Evolutionary conservation across 2,113 vertebrate genomes (phyloP), one percentile per base, ranked within the genome.

Genomic region (Tragelaphus imberbis): DNA sequence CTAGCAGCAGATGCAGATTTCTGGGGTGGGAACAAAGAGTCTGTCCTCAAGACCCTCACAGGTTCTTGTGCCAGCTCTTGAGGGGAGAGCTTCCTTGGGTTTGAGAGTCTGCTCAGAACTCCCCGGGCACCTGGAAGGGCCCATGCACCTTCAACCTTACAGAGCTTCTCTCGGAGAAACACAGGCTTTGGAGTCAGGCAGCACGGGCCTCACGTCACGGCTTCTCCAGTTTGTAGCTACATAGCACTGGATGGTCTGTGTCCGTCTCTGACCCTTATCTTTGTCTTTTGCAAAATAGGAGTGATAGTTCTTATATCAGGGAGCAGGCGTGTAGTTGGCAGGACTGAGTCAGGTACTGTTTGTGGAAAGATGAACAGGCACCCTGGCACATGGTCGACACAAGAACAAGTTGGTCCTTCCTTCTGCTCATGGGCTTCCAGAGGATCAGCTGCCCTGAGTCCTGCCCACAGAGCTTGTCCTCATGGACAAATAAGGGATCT

Each of bases 81-180:
- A n/a, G 36, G 80, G 23, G 16, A 71, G 8, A 16, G 7, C 68
- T 94, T 59, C 15, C 15, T 49, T 1, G 0, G 27, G 19, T 55
- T 77, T 58, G 19, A 61, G 36, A 44, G 4, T 61, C 49, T 55
- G 56, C 33, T 56, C 55, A 44, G 12, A 59, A 8, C 21, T 9
- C 55, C 27, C 11, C 0, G 2, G 36, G 12, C 15, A 27, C 16
- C 25, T 8, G 0, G 79, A 36, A 33, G 58, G 25, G 23, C 2
- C 7, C 1, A 3, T 27, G 15, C 59, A 6, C n/a, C 47, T 59
- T 51, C 3, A 23, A 13, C 27, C 17, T 44, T 44, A 5, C 11
- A 2, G 15, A 56, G 27, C 2, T 61, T 77, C 61, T 77, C 25
- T 63, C 17, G 8, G 68, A 55, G 47, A 84, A 33, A 23, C 58